A percentile compares a stretch with the other conserved stretches of the same genome.
phyloP scores from a whole-genome alignment of 2,888 invertebrate genomes.

The Metalampra italica region DNA sequence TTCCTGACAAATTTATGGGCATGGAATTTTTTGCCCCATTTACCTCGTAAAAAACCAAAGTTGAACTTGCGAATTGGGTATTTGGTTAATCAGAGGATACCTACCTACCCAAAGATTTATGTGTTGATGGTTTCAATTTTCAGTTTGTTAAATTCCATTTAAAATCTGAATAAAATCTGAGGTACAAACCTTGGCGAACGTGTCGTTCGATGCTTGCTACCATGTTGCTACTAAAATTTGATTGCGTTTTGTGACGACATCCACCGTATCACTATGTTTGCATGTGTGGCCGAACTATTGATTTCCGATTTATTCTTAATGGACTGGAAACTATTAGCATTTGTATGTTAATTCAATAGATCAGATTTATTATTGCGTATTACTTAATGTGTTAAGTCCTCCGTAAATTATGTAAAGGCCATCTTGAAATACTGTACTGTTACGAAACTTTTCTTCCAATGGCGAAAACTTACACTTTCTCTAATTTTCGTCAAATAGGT shows the following conservation, averaged over 20 bases:
- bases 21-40: conserved; percentile 47
- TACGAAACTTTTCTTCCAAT: too few relatives aligned
- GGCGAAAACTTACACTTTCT: too few relatives aligned
- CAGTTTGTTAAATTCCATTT: conserved; percentile 6
- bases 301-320: too few relatives aligned
- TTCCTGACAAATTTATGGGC: conserved; percentile 65
- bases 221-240: not conserved
- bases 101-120: conserved; percentile 32
- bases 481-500: too few relatives aligned
- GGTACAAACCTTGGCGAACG: too few relatives aligned
- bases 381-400: too few relatives aligned
- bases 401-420: too few relatives aligned
- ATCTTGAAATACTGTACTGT: too few relatives aligned
- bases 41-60: conserved; percentile 48
- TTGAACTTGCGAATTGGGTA: conserved; percentile 54
- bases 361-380: too few relatives aligned
- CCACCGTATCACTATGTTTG: not conserved
- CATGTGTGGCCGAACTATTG: not conserved
- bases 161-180: too few relatives aligned
- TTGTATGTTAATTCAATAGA: too few relatives aligned
- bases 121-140: conserved; percentile 39
- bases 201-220: not conserved
- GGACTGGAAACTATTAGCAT: too few relatives aligned
- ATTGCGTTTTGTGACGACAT: not conserved
- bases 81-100: conserved; percentile 50